These are phyloP conservation scores for Otocyon megalotis DNA, from an alignment of 2,113 vertebrate species.

Conservation along the genomic window DNA sequence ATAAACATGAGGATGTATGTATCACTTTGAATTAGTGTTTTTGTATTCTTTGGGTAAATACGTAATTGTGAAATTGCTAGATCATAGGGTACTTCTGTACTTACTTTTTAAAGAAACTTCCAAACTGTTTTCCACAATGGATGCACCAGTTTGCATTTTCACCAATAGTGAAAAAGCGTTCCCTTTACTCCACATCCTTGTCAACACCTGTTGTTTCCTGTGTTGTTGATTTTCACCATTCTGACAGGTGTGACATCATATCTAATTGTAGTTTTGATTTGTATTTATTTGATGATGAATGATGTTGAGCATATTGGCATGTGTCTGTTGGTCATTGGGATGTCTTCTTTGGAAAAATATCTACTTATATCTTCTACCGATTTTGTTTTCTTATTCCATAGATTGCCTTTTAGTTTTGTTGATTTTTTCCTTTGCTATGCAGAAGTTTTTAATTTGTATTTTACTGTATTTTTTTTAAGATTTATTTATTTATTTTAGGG, in stretches of 20 bases:
- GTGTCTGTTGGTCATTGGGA: not conserved
- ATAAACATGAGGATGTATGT: not conserved
- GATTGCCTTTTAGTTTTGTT: not conserved
- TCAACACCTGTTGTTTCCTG: not conserved
- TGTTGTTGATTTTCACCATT: not conserved
- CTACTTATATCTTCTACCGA: not conserved
- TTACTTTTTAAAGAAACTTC: not conserved
- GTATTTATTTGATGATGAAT: not conserved
- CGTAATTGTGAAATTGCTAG: not conserved
- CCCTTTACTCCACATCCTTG: not conserved
- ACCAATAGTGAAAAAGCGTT: not conserved
- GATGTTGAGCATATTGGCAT: not conserved
- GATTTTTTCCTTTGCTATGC: not conserved
- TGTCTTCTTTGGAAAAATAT: not conserved
- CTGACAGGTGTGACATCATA: not conserved
- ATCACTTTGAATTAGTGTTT: not conserved
- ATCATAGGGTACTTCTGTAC: not conserved
- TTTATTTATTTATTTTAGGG: not conserved
- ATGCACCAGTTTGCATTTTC: not conserved
- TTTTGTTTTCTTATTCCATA: not conserved
- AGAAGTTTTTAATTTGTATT: not conserved
- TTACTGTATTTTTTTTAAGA: not conserved
- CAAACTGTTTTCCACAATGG: not conserved
- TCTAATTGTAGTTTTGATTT: not conserved
- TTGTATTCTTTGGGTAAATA: not conserved